Base-by-base conservation (phyloP, 2,797 vertebrate genomes). In the Amblyopsis hoosieri region DNA sequence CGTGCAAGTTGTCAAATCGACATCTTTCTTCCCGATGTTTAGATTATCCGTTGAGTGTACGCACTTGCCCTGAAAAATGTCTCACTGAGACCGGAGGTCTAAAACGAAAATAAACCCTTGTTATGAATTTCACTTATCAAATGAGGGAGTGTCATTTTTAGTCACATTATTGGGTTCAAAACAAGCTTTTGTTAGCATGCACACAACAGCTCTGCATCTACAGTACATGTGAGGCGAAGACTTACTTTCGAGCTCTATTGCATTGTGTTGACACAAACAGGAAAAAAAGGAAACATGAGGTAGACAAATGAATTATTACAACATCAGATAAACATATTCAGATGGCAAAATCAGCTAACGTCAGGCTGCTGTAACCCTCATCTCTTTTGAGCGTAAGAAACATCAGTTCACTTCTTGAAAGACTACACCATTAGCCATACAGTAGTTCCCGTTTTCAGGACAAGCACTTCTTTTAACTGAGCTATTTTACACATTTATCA, bases 161-260 rank as follows among this genome's bases (percentile, higher is more conserved):
- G 90, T 95, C 90, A 87, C 91, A 93, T 92, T 90, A 94, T 91
- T 85, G 85, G 90, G 91, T 92, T 94, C 91, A 93, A 95, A 93
- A 94, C 91, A 95, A 92, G 92, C 92, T 95, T 92, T 87, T 84
- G 90, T 94, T 94, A 76, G 95, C 98, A 99, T 99, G 97, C 98
- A 99, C 93, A 96, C 93, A 89, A 93, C 93, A 94, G 91, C 79
- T 94, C 94, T 90, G 87, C 90, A 87, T 94, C 96, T 95, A 94
- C 23, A 29, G 23, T 29, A 29, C 93, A 89, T 93, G 93, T 91
- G 90, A 94, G 91, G 92, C 90, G 95, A 94, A 94, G 81, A 99
- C 98, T 99, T 99, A 99, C 98, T 99, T 99, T 92, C 98, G 97
- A 94, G 97, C 98, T 98, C 98, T 99, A 98, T 97, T 95, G 95